Evolutionary conservation across 2,888 invertebrate species (phyloP), one percentile per base, ranked within the genome.

Genomic region (Theristus sp.): DNA sequence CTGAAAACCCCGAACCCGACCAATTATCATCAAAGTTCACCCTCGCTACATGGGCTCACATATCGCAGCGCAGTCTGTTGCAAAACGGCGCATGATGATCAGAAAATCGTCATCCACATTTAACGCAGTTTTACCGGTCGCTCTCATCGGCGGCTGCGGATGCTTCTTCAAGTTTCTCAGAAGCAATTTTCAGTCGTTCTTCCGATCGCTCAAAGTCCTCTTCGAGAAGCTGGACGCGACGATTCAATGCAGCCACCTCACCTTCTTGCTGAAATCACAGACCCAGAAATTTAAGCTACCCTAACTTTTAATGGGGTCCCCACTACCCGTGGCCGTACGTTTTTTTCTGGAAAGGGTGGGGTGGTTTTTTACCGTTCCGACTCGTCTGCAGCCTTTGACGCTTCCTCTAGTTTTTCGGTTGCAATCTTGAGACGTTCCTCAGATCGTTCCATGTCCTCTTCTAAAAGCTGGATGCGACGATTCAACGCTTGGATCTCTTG

Each of bases 71-170:
- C n/a, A n/a, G n/a, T n/a, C n/a, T n/a, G n/a, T n/a, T n/a, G n/a
- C n/a, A n/a, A n/a, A n/a, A n/a, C n/a, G n/a, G n/a, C n/a, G n/a
- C n/a, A n/a, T n/a, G n/a, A n/a, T n/a, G n/a, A n/a, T n/a, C n/a
- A n/a, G n/a, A n/a, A n/a, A n/a, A n/a, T n/a, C n/a, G n/a, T n/a
- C n/a, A n/a, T n/a, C n/a, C n/a, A n/a, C n/a, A n/a, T n/a, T n/a
- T n/a, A n/a, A n/a, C n/a, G n/a, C n/a, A n/a, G n/a, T n/a, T 38
- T 78, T 77, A 96, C 94, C 96, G 91, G 85, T 96, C 96, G 77
- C 93, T 94, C 82, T 99, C 98, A 83, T 98, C 98, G 76, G 98
- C 98, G 72, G 94, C 91, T 80, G 93, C 91, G 74, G 94, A 93
- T 73, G 98, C 96, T 82, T 98, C 96, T 69, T 98, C 89, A 78